Base-by-base conservation (phyloP, 30 jellyfish, hydroid and myxozoan genomes). In the Turritopsis dohrnii region DNA sequence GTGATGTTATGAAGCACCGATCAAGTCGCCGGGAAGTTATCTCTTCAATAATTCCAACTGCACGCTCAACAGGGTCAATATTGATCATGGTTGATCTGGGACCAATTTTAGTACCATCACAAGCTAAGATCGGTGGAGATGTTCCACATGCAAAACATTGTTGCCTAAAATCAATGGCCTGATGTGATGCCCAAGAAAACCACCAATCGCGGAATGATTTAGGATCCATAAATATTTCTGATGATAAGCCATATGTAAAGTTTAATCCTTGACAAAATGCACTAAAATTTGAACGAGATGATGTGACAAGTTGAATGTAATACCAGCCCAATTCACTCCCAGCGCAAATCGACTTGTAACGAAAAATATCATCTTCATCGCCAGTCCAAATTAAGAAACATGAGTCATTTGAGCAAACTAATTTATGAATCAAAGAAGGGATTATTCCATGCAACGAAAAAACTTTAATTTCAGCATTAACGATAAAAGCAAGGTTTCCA, bases 141-240 rank as follows among this genome's bases (percentile, higher is more conserved):
- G 76, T 66, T 8, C 76, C 76, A 66, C 76, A 66, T 21, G 76
- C 27, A 66, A 66, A 66, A 17, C 76, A 66, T 66, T 66, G 29
- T 26, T 66, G 76, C 17, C 76, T 7, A 26, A 66, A 66, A 66
- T 66, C 76, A 21, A 66, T 66, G 29, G 8, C 29, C 29, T 66
- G 76, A 66, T 66, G 76, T 26, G 76, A 66, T 17, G 76, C 76
- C 76, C 76, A 66, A 21, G 76, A 66, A 66, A 66, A 66, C 76
- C 76, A 66, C 76, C 76, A 66, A 66, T 66, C 17, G 17, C 76
- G 76, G 76, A 66, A 66, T 4, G 76, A 66, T 66, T 66, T 66
- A 21, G 76, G 76, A 66, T 3, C 76, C 76, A 66, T 66, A 66
- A 66, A 66, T 66, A 3, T 66, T 26, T 66, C 76, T 3, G 76